Evolutionary conservation across 2,113 vertebrate genomes (phyloP).

Genomic region (Shinisaurus crocodilurus): DNA sequence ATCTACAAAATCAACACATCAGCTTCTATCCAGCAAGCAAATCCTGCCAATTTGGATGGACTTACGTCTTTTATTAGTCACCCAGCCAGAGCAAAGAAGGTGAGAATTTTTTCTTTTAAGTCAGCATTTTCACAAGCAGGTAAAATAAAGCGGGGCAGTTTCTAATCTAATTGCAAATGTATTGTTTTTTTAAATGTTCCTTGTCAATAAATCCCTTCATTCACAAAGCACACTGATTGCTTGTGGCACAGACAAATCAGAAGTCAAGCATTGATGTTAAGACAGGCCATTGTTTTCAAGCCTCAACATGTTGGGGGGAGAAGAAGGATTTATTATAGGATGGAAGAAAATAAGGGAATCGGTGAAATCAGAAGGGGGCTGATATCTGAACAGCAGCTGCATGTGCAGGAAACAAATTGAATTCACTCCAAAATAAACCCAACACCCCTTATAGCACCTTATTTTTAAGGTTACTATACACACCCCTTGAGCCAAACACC

Average conservation of each 20-base stretch:
- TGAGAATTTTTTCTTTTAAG: constrained; percentile 42
- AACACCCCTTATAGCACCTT: not conserved
- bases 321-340: constrained; percentile 20
- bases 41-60: constrained; percentile 17
- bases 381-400: not conserved
- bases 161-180: constrained; percentile 69
- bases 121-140: constrained; percentile 47
- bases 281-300: constrained; percentile 30
- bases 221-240: constrained; percentile 48
- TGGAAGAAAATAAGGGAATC: constrained; percentile 17
- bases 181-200: constrained; percentile 53
- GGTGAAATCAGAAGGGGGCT: constrained; percentile 43
- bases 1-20: not conserved
- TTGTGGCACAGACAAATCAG: constrained; percentile 16
- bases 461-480: not conserved
- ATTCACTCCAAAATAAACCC: not conserved
- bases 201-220: constrained; percentile 59
- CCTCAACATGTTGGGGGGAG: constrained; percentile 2
- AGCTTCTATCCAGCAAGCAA: constrained; percentile 49
- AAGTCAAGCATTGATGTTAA: not conserved
- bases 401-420: not conserved
- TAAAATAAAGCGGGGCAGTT: constrained; percentile 67
- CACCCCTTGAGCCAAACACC: not conserved
- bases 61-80: constrained; percentile 59
- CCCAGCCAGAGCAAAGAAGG: constrained; percentile 25